Conservation (phyloP, 2,113 vertebrate genomes). For the Chaetodon trifascialis region DNA sequence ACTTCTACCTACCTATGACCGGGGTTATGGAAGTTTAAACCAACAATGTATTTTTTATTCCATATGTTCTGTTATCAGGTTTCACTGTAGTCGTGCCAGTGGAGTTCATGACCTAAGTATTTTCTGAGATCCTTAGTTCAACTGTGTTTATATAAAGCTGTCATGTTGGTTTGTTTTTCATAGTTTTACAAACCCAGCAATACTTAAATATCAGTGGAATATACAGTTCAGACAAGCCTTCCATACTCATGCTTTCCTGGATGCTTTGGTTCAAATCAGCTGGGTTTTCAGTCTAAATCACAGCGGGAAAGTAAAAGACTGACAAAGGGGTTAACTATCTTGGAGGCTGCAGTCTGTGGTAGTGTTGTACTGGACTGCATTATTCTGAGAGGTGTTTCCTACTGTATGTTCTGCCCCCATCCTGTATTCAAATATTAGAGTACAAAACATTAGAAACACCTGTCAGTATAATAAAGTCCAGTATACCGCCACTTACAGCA, state of each 20-base stretch:
- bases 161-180: background rate
- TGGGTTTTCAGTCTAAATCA: no score
- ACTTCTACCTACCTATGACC: background rate
- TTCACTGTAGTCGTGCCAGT: no score
- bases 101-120: background rate
- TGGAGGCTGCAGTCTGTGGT: background rate
- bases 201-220: background rate
- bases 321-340: background rate
- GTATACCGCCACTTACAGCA: no score
- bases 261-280: background rate
- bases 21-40: background rate
- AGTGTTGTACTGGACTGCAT: background rate
- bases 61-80: background rate
- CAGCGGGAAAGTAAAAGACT: no score
- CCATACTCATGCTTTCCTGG: no score
- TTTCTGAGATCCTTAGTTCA: background rate
- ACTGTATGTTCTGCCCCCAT: background rate
- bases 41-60: background rate
- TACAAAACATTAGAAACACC: conserved; percentile 1
- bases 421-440: conserved; percentile 1
- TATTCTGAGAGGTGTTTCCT: conserved; percentile 12
- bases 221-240: background rate
- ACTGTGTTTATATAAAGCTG: background rate
- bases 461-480: background rate
- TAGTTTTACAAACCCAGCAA: background rate